Evolutionary conservation across 2,797 vertebrate genomes (phyloP).

Genomic region (Miichthys miiuy): DNA sequence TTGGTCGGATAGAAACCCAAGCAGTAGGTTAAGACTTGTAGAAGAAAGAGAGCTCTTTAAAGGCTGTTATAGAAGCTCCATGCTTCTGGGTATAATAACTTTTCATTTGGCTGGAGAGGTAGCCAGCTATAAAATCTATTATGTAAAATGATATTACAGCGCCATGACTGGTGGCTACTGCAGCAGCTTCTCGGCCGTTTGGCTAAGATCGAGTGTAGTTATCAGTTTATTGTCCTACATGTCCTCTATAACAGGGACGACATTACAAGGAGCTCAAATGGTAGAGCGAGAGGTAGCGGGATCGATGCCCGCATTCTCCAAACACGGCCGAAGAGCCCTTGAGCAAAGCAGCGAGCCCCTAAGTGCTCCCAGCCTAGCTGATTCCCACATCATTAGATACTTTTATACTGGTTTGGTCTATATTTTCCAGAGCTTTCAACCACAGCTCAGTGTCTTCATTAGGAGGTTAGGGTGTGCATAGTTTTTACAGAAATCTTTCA

Average conservation of each 20-base stretch:
- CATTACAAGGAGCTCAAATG: too few relatives aligned
- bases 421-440: background rate
- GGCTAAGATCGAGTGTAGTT: too few relatives aligned
- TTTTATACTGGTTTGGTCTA: background rate
- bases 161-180: slow-evolving; percentile 18
- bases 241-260: too few relatives aligned
- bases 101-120: slow-evolving; percentile 55
- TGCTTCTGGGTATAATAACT: slow-evolving; percentile 47
- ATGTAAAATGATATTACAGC: slow-evolving; percentile 43
- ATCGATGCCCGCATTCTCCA: too few relatives aligned
- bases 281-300: too few relatives aligned
- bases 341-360: too few relatives aligned
- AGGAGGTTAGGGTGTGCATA: background rate
- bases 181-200: background rate
- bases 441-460: background rate
- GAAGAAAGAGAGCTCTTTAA: slow-evolving; percentile 49
- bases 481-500: too few relatives aligned
- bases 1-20: slow-evolving; percentile 56
- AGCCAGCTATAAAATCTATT: slow-evolving; percentile 51
- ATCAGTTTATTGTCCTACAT: too few relatives aligned
- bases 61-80: slow-evolving; percentile 29
- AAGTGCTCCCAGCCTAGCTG: too few relatives aligned
- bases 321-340: too few relatives aligned
- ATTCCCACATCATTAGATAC: background rate
- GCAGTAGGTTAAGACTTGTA: slow-evolving; percentile 33